These are phyloP conservation scores for Leuctra nigra DNA, from an alignment of 2,888 invertebrate species.

Conservation along the genomic window DNA sequence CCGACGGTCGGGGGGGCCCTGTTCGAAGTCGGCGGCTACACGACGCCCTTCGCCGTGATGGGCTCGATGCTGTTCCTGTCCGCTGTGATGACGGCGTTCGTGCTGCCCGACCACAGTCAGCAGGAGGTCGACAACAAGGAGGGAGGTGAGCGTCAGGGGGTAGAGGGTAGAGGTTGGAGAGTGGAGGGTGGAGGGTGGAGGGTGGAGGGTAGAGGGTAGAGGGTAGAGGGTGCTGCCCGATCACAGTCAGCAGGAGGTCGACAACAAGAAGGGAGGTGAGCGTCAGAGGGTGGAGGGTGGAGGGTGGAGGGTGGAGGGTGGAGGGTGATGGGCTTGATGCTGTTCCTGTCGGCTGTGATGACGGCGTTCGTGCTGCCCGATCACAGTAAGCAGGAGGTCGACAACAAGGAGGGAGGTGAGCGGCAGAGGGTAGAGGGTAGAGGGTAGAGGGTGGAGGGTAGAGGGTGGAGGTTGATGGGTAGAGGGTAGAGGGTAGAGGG, in stretches of 20 bases:
- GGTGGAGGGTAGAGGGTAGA: too few relatives aligned
- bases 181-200: too few relatives aligned
- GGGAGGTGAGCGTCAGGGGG: constrained; percentile 53
- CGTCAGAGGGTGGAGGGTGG: too few relatives aligned
- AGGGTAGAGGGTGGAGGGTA: too few relatives aligned
- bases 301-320: too few relatives aligned
- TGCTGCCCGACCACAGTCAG: constrained; percentile 57
- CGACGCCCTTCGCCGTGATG: constrained; percentile 72
- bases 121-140: constrained; percentile 47
- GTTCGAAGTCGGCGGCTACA: constrained; percentile 71
- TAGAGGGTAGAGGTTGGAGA: too few relatives aligned
- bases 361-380: constrained; percentile 66
- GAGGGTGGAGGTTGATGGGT: too few relatives aligned
- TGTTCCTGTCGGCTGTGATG: constrained; percentile 68
- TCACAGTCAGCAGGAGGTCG: constrained; percentile 47
- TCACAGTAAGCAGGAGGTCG: constrained; percentile 47
- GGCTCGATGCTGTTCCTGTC: constrained; percentile 69
- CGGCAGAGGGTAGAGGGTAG: too few relatives aligned
- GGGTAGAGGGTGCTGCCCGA: constrained; percentile 67
- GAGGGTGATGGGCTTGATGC: constrained; percentile 66
- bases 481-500: too few relatives aligned
- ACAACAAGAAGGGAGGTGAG: constrained; percentile 54
- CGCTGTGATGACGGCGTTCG: constrained; percentile 64
- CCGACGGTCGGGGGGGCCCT: constrained; percentile 85
- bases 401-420: constrained; percentile 54